These are phyloP conservation scores for Aleiodes leptofemur DNA, from an alignment of 2,888 invertebrate species.

Conservation along the genomic window DNA sequence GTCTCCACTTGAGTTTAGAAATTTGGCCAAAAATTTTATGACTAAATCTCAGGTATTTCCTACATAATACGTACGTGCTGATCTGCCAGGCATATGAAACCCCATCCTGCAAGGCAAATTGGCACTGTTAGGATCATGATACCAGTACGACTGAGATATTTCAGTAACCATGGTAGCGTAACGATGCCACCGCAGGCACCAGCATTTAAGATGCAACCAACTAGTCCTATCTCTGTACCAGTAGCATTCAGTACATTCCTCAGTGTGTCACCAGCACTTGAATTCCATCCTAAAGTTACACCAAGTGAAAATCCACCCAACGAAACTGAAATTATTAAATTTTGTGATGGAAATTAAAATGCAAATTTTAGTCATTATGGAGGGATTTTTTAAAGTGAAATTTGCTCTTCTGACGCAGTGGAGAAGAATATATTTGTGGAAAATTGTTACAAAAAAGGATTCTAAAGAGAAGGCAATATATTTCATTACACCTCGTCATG, in stretches of 20 bases:
- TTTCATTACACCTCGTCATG: too few relatives aligned
- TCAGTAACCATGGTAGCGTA: slow-evolving; percentile 59
- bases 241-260: slow-evolving; percentile 59
- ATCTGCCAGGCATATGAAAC: slow-evolving; percentile 60
- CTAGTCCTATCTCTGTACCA: slow-evolving; percentile 60
- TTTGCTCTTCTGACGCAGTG: too few relatives aligned
- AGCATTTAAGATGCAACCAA: slow-evolving; percentile 61
- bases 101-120: slow-evolving; percentile 62
- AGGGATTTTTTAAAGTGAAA: slow-evolving; percentile 2
- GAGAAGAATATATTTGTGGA: too few relatives aligned
- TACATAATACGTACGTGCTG: slow-evolving; percentile 54
- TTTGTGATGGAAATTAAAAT: too few relatives aligned
- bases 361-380: too few relatives aligned
- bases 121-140: slow-evolving; percentile 60
- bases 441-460: too few relatives aligned
- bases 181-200: slow-evolving; percentile 63
- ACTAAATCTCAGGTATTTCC: too few relatives aligned
- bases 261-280: slow-evolving; percentile 61
- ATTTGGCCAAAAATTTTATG: too few relatives aligned
- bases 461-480: too few relatives aligned
- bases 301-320: slow-evolving; percentile 68
- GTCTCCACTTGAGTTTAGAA: too few relatives aligned
- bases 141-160: slow-evolving; percentile 55
- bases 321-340: slow-evolving; percentile 61
- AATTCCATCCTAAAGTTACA: slow-evolving; percentile 69